These are phyloP conservation scores for Beaufortia kweichowensis DNA, from an alignment of 2,113 vertebrate species.

Conservation along the genomic window DNA sequence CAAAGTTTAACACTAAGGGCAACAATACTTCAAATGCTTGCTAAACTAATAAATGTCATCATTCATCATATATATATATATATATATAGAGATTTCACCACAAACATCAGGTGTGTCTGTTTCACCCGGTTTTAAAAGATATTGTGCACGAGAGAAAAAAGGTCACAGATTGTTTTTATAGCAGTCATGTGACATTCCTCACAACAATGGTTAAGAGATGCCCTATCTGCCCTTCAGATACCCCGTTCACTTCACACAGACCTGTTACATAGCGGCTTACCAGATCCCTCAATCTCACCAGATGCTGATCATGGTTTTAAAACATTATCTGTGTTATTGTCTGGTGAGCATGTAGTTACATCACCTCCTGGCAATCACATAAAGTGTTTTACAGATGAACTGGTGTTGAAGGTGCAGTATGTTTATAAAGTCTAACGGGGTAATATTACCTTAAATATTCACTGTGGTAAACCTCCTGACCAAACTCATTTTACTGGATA, in stretches of 20 bases:
- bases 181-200: slow-evolving; percentile 11
- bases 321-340: too few species aligned
- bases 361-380: too few species aligned
- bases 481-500: slow-evolving; percentile 2
- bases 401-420: neutral
- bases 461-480: neutral
- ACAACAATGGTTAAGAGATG: slow-evolving; percentile 29
- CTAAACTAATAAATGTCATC: too few species aligned
- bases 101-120: neutral
- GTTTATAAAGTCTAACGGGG: slow-evolving; percentile 28
- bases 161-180: slow-evolving; percentile 7
- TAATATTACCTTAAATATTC: slow-evolving; percentile 13
- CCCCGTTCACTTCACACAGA: neutral
- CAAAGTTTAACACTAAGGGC: too few species aligned
- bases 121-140: neutral
- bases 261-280: too few species aligned
- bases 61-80: too few species aligned
- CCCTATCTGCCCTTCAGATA: neutral
- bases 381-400: too few species aligned
- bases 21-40: too few species aligned
- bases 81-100: too few species aligned
- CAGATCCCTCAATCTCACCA: too few species aligned
- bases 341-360: too few species aligned
- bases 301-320: too few species aligned
- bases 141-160: neutral